Evolutionary conservation across 2,797 vertebrate genomes (phyloP).

Genomic region (Prionace glauca): DNA sequence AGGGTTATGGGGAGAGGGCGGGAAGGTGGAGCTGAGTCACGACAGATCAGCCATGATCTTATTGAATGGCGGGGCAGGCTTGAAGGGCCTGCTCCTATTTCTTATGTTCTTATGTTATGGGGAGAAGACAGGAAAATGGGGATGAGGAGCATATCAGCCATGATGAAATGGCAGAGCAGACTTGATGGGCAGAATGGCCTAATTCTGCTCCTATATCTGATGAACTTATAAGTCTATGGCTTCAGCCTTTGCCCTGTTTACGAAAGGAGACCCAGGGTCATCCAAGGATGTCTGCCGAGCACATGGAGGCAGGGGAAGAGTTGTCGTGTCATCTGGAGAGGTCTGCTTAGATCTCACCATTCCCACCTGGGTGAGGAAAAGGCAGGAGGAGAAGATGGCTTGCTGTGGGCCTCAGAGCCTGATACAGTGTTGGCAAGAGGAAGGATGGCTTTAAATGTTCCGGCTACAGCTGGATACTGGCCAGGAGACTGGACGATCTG

Average conservation of each 20-base stretch:
- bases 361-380: neutral
- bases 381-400: neutral
- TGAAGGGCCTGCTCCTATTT: too few relatives aligned
- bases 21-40: too few relatives aligned
- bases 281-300: neutral
- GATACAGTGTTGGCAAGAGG: neutral
- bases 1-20: too few relatives aligned
- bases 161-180: too few relatives aligned
- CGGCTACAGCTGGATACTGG: neutral
- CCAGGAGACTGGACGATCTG: neutral
- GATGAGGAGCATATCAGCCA: too few relatives aligned
- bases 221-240: neutral
- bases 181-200: too few relatives aligned
- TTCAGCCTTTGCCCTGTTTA: neutral
- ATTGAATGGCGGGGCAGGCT: too few relatives aligned
- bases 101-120: too few relatives aligned
- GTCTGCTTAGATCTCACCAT: too few relatives aligned
- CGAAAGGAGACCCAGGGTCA: neutral
- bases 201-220: too few relatives aligned
- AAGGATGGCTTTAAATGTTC: neutral
- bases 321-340: neutral
- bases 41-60: too few relatives aligned
- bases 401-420: neutral
- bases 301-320: neutral
- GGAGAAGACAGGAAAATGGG: too few relatives aligned